Evolutionary conservation across 2,113 vertebrate genomes (phyloP).

Genomic region (Rhegmatorhina hoffmannsi): DNA sequence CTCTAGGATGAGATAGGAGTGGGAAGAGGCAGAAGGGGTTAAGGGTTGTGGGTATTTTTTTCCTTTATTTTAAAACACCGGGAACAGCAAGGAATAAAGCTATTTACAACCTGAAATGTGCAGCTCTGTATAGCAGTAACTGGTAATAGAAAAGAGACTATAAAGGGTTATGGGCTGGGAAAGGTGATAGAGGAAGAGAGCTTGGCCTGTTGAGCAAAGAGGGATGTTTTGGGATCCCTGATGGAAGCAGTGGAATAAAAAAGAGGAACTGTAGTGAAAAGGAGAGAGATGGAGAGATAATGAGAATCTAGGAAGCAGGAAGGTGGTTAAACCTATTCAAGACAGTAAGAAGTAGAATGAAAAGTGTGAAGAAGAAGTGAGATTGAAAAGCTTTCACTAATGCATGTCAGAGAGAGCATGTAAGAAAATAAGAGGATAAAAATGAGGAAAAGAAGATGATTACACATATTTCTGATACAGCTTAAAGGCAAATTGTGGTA

Average conservation of each 20-base stretch:
- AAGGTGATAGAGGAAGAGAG: neutral
- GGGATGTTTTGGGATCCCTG: neutral
- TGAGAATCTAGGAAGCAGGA: neutral
- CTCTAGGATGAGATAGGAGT: neutral
- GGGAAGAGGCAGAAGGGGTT: neutral
- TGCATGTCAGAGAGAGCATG: neutral
- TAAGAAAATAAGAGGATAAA: neutral
- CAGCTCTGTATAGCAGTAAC: neutral
- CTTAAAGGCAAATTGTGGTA: neutral
- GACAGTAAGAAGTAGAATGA: neutral
- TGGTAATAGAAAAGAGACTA: neutral
- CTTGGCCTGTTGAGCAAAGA: neutral
- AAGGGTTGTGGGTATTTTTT: fast-evolving
- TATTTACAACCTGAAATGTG: neutral
- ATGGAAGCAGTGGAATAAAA: neutral
- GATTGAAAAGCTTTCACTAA: neutral
- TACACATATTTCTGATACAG: neutral
- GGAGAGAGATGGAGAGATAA: neutral
- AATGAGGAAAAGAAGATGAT: neutral
- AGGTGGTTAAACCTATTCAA: neutral
- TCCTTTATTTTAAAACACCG: neutral
- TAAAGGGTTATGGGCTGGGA: neutral
- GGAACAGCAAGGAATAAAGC: neutral
- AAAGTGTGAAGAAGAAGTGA: conserved; percentile 23
- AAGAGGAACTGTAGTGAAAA: neutral